These are phyloP conservation scores for Trachelus tabidus DNA, from an alignment of 2,888 invertebrate species.

Conservation along the genomic window DNA sequence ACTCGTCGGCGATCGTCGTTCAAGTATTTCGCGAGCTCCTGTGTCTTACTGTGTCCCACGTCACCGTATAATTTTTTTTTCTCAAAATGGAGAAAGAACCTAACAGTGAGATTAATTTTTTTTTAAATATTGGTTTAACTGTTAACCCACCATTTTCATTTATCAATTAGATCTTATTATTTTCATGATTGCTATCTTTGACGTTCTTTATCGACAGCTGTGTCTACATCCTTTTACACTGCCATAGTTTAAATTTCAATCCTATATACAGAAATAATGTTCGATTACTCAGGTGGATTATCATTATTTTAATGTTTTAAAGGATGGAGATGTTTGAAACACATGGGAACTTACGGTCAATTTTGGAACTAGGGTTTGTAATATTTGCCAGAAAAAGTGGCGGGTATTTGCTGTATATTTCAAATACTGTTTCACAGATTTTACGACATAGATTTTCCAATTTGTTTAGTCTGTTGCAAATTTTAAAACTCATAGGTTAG, in stretches of 20 bases:
- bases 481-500: background rate
- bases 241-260: background rate
- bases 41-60: no score
- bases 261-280: background rate
- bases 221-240: background rate
- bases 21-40: no score
- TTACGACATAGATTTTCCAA: background rate
- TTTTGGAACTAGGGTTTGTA: background rate
- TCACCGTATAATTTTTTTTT: background rate
- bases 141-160: background rate
- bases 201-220: background rate
- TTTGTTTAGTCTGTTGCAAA: background rate
- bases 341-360: background rate
- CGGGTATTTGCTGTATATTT: background rate
- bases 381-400: background rate
- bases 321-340: background rate
- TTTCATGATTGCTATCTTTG: background rate
- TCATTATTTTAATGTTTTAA: background rate
- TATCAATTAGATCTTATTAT: background rate
- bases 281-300: background rate
- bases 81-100: background rate
- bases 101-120: background rate
- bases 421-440: background rate
- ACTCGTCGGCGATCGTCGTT: constrained; percentile 14
- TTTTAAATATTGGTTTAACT: background rate